These are phyloP conservation scores for Heterodera filipjevi DNA, from an alignment of 2,888 invertebrate species.

Conservation along the genomic window DNA sequence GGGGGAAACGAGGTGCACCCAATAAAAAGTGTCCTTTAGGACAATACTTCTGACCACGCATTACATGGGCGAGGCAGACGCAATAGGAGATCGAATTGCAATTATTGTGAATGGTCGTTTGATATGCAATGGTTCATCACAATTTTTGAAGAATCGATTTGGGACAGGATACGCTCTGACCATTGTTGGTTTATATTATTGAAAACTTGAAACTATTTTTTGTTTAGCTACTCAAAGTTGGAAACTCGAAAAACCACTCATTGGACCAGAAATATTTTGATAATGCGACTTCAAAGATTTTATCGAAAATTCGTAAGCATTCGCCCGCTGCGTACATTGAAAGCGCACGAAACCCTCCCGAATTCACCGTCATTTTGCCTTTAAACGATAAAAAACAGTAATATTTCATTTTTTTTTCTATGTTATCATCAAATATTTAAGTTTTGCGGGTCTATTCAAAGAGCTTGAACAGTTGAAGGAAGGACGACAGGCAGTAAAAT, in stretches of 20 bases:
- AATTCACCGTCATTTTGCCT: conserved; percentile 20
- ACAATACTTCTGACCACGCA: conserved; percentile 62
- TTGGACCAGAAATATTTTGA: conserved; percentile 4
- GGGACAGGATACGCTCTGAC: conserved; percentile 56
- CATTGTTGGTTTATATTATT: conserved; percentile 34
- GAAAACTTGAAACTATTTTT: background rate
- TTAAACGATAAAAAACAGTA: conserved; percentile 23
- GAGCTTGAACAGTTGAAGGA: conserved; percentile 46
- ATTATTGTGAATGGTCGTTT: conserved; percentile 54
- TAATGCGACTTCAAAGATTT: conserved; percentile 27
- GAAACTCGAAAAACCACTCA: background rate
- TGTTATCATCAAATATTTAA: too few species aligned
- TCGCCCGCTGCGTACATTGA: conserved; percentile 38
- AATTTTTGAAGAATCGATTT: conserved; percentile 53
- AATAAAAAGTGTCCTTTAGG: conserved; percentile 24
- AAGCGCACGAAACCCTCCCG: conserved; percentile 2
- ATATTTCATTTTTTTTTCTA: background rate
- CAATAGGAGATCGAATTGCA: conserved; percentile 56
- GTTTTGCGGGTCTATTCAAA: conserved; percentile 48
- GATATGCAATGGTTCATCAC: conserved; percentile 49
- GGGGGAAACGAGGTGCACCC: too few species aligned
- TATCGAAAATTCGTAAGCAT: conserved; percentile 37
- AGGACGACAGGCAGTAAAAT: conserved; percentile 35
- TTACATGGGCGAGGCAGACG: conserved; percentile 64
- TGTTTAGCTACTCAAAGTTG: background rate